Evolutionary conservation across 2,113 vertebrate species (phyloP).

Genomic region (Henicopernis longicauda): DNA sequence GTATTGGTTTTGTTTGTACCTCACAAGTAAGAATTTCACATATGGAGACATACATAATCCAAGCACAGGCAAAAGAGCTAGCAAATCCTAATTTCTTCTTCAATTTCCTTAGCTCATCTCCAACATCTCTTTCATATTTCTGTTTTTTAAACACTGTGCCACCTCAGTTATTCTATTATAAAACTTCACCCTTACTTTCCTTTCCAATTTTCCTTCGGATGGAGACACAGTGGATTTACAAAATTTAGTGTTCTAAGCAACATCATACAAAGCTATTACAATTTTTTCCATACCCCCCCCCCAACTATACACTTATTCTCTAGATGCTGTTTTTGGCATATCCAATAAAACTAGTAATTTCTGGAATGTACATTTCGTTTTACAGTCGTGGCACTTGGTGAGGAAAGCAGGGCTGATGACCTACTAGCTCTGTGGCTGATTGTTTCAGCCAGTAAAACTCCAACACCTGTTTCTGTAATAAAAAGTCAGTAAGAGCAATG

Average conservation of each 20-base stretch:
- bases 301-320: neutral
- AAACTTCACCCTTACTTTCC: neutral
- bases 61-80: neutral
- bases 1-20: neutral
- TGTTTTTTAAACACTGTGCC: neutral
- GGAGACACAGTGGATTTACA: neutral
- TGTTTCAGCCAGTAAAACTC: conserved; percentile 34
- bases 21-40: neutral
- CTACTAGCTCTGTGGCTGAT: neutral
- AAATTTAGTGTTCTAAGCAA: neutral
- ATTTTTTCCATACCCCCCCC: neutral
- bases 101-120: neutral
- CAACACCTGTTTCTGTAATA: conserved; percentile 57
- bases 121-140: neutral
- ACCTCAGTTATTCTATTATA: neutral
- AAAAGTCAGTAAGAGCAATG: conserved; percentile 15
- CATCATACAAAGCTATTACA: neutral
- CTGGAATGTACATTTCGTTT: conserved; percentile 46
- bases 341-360: conserved; percentile 41
- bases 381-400: conserved; percentile 6
- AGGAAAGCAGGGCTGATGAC: conserved; percentile 33
- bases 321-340: conserved; percentile 6
- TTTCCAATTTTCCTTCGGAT: neutral
- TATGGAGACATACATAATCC: neutral
- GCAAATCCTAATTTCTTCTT: neutral